Percentiles rank a stretch among this genome's conserved stretches.
Conservation (phyloP, 64 coral and sea anemone species). For the Cladopsammia gracilis region DNA sequence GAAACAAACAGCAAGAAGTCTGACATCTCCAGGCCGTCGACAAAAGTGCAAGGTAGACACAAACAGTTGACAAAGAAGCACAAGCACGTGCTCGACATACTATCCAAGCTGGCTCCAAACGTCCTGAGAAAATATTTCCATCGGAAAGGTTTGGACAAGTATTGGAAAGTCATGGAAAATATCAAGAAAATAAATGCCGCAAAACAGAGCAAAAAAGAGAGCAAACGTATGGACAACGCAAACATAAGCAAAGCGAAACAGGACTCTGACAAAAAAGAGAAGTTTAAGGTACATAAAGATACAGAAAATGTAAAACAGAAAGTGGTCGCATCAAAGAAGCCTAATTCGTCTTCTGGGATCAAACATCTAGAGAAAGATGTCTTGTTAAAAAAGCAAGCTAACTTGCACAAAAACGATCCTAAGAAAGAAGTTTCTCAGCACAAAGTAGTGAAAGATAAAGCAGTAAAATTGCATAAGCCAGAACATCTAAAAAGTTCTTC, state of each 20-base stretch:
- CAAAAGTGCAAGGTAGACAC: not conserved
- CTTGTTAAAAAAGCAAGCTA: not conserved
- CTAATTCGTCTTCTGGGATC: not conserved
- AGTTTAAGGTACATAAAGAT: no score
- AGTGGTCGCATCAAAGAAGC: not conserved
- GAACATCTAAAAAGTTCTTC: not conserved
- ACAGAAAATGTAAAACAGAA: no score
- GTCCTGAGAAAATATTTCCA: constrained; percentile 36
- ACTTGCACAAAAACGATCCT: not conserved
- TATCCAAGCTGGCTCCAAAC: constrained; percentile 19
- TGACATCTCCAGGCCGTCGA: not conserved
- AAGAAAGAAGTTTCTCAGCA: not conserved
- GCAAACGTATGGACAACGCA: no score
- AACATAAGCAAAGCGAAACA: not conserved
- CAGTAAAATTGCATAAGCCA: not conserved
- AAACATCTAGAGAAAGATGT: not conserved
- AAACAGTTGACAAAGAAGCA: constrained; percentile 32
- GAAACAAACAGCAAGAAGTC: constrained; percentile 37
- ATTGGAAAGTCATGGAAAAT: constrained; percentile 45
- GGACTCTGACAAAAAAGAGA: not conserved
- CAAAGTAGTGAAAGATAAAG: not conserved
- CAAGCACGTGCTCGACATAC: not conserved
- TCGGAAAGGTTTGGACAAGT: constrained; percentile 38
- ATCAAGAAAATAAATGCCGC: not conserved
- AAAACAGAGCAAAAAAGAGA: not conserved